Percentiles rank a stretch among this genome's conserved stretches.
phyloP scores from a whole-genome alignment of 2,113 vertebrate genomes.

The Cochlearius cochlearius region DNA sequence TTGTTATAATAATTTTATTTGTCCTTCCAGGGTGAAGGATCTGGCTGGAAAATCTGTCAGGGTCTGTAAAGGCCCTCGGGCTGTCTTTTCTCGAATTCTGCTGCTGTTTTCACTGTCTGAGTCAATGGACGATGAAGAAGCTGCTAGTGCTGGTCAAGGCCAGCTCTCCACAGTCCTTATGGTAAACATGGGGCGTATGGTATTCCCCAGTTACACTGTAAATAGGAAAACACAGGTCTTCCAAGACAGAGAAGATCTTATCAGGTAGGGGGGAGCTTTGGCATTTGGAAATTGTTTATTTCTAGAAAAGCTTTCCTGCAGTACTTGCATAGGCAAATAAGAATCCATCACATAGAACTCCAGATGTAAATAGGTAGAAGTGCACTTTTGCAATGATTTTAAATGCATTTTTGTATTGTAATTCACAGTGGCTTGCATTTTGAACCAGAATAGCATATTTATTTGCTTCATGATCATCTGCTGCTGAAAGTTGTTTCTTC shows the following conservation, averaged over 20 bases:
- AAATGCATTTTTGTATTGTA: not conserved
- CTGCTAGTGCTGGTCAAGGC: slow-evolving; percentile 82
- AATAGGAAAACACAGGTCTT: slow-evolving; percentile 81
- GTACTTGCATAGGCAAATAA: not conserved
- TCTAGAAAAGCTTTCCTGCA: not conserved
- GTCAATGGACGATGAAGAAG: slow-evolving; percentile 87
- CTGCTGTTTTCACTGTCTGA: slow-evolving; percentile 90
- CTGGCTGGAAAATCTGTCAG: slow-evolving; percentile 81
- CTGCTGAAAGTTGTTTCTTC: not conserved
- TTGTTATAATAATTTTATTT: not conserved
- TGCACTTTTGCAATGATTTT: not conserved
- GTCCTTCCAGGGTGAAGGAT: slow-evolving; percentile 81
- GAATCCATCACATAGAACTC: not conserved
- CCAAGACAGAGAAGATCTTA: slow-evolving; percentile 88
- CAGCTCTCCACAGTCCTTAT: slow-evolving; percentile 87
- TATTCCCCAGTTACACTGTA: slow-evolving; percentile 86
- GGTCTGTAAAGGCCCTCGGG: slow-evolving; percentile 75
- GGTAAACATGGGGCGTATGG: slow-evolving; percentile 85
- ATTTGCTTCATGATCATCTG: not conserved
- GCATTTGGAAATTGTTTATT: not conserved
- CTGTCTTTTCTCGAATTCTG: slow-evolving; percentile 86
- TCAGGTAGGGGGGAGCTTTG: slow-evolving; percentile 76
- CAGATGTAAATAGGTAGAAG: not conserved
- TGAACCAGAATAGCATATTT: not conserved
- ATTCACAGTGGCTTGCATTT: not conserved